Percentiles rank a stretch among this genome's conserved stretches.
Conservation (phyloP, 1,140 invertebrate genomes). For the Drosophila subpulchrella region DNA sequence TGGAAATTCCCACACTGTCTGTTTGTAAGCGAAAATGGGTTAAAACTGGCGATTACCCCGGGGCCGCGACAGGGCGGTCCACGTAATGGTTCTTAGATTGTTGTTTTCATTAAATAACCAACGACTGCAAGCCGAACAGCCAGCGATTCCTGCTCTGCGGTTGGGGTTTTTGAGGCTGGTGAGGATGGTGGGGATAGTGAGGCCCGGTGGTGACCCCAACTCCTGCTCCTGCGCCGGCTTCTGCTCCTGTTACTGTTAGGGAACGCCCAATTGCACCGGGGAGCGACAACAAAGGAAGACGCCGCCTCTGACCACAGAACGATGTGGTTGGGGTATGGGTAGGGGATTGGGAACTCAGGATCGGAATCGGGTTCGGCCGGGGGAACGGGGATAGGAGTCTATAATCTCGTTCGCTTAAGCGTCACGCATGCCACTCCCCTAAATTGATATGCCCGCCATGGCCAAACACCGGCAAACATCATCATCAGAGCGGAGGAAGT, state of each 20-base stretch:
- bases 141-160: constrained; percentile 27
- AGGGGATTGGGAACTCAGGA: neutral
- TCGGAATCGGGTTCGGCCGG: constrained; percentile 8
- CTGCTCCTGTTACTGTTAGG: constrained; percentile 64
- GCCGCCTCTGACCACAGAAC: constrained; percentile 52
- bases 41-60: constrained; percentile 10
- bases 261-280: constrained; percentile 62
- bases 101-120: constrained; percentile 50
- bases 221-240: constrained; percentile 48
- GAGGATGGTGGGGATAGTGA: neutral
- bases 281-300: constrained; percentile 67
- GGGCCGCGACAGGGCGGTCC: constrained; percentile 31
- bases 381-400: constrained; percentile 33
- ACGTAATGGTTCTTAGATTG: constrained; percentile 48
- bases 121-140: constrained; percentile 32
- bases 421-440: constrained; percentile 81
- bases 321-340: neutral
- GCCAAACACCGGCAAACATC: constrained; percentile 76
- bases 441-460: constrained; percentile 76
- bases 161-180: constrained; percentile 7
- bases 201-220: constrained; percentile 18
- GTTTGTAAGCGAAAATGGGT: constrained; percentile 14
- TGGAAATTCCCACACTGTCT: constrained; percentile 25
- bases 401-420: constrained; percentile 79
- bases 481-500: constrained; percentile 62